A percentile compares a stretch with the other conserved stretches of the same genome.
These are phyloP conservation scores for Galago senegalensis DNA, from an alignment of 2,797 vertebrate genomes.

Conservation along the genomic window DNA sequence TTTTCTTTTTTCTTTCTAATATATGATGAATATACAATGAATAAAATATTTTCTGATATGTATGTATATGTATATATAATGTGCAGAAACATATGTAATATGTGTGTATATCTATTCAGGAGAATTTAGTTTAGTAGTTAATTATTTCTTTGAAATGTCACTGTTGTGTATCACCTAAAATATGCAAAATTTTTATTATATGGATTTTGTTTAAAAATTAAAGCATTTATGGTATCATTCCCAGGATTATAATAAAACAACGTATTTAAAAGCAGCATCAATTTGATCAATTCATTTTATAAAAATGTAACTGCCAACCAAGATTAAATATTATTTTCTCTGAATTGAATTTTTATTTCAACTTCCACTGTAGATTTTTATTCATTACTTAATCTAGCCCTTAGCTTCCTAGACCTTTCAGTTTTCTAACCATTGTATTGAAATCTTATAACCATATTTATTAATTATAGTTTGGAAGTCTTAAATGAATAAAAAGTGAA, in stretches of 20 bases:
- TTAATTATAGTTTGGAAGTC: not conserved
- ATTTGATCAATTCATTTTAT: constrained; percentile 50
- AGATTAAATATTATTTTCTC: constrained; percentile 21
- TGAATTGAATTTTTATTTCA: constrained; percentile 23
- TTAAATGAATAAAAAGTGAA: not conserved
- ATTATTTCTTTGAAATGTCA: not conserved
- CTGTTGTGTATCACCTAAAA: not conserved
- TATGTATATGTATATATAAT: not conserved
- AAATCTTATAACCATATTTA: not conserved
- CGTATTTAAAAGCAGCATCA: not conserved
- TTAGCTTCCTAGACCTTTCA: not conserved
- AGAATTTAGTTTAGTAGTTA: not conserved
- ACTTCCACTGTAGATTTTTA: not conserved
- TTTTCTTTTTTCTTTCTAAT: not conserved
- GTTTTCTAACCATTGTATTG: not conserved
- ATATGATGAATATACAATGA: not conserved
- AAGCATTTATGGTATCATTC: not conserved
- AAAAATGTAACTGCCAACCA: constrained; percentile 42
- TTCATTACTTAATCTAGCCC: not conserved
- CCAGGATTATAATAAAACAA: not conserved
- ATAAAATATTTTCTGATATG: not conserved
- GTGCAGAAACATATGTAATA: not conserved
- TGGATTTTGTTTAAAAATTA: constrained; percentile 6
- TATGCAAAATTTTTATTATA: not conserved
- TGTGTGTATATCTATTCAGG: not conserved